These are phyloP conservation scores for Ctenicera cuprea DNA, from an alignment of 2,888 invertebrate genomes.

Conservation along the genomic window DNA sequence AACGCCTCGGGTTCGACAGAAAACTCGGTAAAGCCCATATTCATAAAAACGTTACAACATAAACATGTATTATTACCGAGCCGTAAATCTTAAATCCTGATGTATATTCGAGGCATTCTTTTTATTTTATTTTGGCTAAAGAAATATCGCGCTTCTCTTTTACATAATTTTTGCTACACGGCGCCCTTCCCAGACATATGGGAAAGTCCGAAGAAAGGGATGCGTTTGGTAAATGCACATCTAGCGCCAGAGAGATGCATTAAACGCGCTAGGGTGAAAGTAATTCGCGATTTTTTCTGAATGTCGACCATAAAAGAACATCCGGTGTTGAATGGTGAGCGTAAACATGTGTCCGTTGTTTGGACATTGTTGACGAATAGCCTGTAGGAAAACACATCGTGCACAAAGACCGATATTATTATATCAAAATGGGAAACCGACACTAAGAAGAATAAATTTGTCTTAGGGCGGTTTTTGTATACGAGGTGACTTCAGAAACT, in stretches of 20 bases:
- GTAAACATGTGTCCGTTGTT: slow-evolving; percentile 60
- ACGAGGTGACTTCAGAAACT: not conserved
- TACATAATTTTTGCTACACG: slow-evolving; percentile 40
- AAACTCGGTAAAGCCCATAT: slow-evolving; percentile 28
- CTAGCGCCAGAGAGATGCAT: slow-evolving; percentile 37
- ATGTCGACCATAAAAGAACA: slow-evolving; percentile 62
- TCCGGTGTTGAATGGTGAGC: slow-evolving; percentile 62
- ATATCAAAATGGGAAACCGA: slow-evolving; percentile 1
- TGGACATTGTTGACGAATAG: slow-evolving; percentile 51
- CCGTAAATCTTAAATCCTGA: slow-evolving; percentile 53
- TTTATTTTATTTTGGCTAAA: slow-evolving; percentile 48
- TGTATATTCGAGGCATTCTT: slow-evolving; percentile 40
- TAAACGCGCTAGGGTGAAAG: slow-evolving; percentile 59
- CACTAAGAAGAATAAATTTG: not conserved
- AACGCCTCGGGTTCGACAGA: slow-evolving; percentile 19
- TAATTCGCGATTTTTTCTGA: slow-evolving; percentile 63
- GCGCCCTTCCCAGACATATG: not conserved
- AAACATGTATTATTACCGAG: slow-evolving; percentile 54
- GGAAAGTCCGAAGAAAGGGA: slow-evolving; percentile 24
- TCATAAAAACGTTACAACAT: slow-evolving; percentile 51
- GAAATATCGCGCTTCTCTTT: slow-evolving; percentile 40
- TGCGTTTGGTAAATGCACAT: slow-evolving; percentile 31
- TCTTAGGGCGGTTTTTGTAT: not conserved
- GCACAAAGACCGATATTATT: slow-evolving; percentile 17
- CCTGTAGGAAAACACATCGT: slow-evolving; percentile 34